Conservation (phyloP, 2,888 invertebrate genomes). For the Lasioglossum villosulum region DNA sequence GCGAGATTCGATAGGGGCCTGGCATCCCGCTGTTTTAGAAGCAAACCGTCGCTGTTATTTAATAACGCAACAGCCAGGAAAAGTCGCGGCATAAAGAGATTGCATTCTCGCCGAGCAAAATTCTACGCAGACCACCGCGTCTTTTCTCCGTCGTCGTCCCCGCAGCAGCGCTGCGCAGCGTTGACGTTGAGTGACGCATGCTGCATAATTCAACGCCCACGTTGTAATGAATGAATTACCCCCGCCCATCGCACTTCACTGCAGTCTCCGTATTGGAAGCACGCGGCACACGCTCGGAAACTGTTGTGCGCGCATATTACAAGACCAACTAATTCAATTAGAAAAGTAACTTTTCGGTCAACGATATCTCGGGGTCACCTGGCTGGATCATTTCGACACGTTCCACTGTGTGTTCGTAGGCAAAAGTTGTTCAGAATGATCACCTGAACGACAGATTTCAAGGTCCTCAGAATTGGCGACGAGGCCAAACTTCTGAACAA, state of each 20-base stretch:
- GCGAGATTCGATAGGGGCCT: neutral
- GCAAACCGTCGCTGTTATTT: constrained; percentile 3
- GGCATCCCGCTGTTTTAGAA: neutral
- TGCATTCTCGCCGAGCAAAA: constrained; percentile 23
- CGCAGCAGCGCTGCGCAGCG: neutral
- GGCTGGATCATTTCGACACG: neutral
- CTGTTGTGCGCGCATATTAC: neutral
- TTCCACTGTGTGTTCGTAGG: no score
- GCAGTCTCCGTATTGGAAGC: constrained; percentile 2
- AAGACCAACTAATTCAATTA: neutral
- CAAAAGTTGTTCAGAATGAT: no score
- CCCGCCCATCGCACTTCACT: neutral
- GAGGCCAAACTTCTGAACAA: no score
- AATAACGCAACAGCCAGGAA: constrained; percentile 11
- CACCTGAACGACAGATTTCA: no score
- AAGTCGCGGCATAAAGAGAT: neutral
- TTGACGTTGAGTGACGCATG: constrained; percentile 45
- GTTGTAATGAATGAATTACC: constrained; percentile 51
- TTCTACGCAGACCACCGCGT: constrained; percentile 16
- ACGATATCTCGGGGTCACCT: neutral
- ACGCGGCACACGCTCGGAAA: neutral
- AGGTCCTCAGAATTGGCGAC: no score
- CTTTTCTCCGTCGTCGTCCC: constrained; percentile 15
- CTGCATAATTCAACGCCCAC: constrained; percentile 49
- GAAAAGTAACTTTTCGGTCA: neutral